Base-by-base conservation (phyloP, 2,113 vertebrate genomes). In the Nycticryphes semicollaris region DNA sequence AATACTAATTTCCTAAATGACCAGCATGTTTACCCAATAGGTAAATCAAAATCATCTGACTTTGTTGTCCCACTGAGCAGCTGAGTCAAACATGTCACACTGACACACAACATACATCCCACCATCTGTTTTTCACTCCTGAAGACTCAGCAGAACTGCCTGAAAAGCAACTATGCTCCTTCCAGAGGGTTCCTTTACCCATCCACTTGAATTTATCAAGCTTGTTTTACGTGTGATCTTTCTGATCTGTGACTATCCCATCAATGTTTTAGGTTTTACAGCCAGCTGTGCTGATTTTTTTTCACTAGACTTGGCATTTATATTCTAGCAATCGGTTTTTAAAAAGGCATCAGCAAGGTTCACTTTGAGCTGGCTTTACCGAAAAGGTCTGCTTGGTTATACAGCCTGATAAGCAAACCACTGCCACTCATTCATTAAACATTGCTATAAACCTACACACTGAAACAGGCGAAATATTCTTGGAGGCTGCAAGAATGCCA, bases 401-500 rank as follows among this genome's bases (percentile, higher is more conserved):
- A 27, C 7, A 5, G 47, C 31, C 67, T 56, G 67, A 88, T 70
- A 88, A 86, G 75, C 39, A 89, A 91, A 76, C 39, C 66, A 87
- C 53, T 69, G 53, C 33, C 79, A 78, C 23, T 95, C 80, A 75
- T 92, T 95, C 76, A 90, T 95, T 96, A 88, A 90, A 86, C 35
- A 81, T 22, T 43, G 60, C 43, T 78, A 33, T 84, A 86, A 66
- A 88, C 51, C 53, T 56, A 27, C 19, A 13, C 48, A 43, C 35
- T 69, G 43, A 81, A 90, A 82, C 31, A 57, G 69, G 43, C 19
- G 84, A 84, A 95, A 79, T 57, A 78, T 74, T 83, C 90, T 70
- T 59, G 86, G 35, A 4, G 6, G 74, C 39, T 91, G 76, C 51
- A 90, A 88, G 87, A 95, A 84, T 0, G 6, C 39, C 75, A 23